Conservation (phyloP, 2,888 invertebrate genomes). For the Eueremaeus valkanovi region DNA sequence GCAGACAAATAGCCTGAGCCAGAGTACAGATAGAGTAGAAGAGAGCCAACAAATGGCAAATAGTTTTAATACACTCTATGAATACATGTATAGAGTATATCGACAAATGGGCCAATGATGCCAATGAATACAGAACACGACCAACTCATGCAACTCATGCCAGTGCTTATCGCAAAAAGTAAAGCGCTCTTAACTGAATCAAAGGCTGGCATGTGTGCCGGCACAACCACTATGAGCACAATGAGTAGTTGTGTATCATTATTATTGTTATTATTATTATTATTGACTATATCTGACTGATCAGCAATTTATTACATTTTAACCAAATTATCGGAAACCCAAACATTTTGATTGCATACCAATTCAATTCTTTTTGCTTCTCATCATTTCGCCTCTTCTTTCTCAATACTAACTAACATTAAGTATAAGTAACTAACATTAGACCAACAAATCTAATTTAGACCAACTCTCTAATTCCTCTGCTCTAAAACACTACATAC, state of each 20-base stretch:
- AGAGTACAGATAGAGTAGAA: not conserved
- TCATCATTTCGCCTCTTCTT: constrained; percentile 9
- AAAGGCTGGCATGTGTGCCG: not conserved
- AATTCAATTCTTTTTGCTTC: constrained; percentile 3
- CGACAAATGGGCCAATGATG: constrained; percentile 19
- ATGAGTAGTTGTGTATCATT: not conserved
- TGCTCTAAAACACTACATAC: constrained; percentile 2
- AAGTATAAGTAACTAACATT: constrained; percentile 23
- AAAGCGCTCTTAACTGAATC: not conserved
- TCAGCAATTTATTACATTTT: constrained; percentile 30
- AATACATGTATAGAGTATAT: constrained; percentile 11
- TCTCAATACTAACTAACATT: not conserved
- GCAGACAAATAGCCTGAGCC: not conserved
- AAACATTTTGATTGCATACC: constrained; percentile 34
- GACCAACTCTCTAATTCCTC: constrained; percentile 2
- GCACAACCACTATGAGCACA: not conserved
- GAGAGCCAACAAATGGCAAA: constrained; percentile 14
- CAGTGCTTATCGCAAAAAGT: not conserved
- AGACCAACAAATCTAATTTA: constrained; percentile 25
- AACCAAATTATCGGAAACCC: constrained; percentile 5
- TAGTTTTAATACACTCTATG: constrained; percentile 28
- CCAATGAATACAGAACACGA: not conserved
- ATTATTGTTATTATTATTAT: not conserved
- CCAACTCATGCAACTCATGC: not conserved
- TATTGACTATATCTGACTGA: constrained; percentile 8